Conservation (phyloP, 1,140 invertebrate genomes). For the Zaprionus africanus region DNA sequence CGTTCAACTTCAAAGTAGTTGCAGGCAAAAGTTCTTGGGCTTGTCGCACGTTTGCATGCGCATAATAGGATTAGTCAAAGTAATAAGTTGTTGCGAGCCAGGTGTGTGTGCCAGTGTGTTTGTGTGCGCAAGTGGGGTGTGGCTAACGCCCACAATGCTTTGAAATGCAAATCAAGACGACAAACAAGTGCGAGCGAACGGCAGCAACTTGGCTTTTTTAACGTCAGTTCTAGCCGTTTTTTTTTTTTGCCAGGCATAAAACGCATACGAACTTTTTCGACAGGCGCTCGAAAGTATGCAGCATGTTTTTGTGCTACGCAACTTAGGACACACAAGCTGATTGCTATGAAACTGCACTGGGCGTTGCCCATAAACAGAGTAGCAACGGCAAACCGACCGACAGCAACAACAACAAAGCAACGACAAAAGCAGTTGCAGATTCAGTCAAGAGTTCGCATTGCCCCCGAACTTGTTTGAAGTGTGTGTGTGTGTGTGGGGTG, state of each 20-base stretch:
- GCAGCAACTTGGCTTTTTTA: slow-evolving; percentile 2
- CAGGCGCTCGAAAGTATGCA: slow-evolving; percentile 74
- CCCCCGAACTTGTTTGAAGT: slow-evolving; percentile 9
- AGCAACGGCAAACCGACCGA: slow-evolving; percentile 21
- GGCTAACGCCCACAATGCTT: slow-evolving; percentile 39
- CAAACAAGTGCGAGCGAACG: slow-evolving; percentile 30
- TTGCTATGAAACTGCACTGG: slow-evolving; percentile 21
- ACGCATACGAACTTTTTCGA: slow-evolving; percentile 48
- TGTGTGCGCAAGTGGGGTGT: slow-evolving; percentile 1
- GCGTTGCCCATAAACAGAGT: slow-evolving; percentile 48
- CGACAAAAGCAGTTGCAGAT: slow-evolving; percentile 27
- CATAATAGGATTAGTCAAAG: slow-evolving; percentile 81
- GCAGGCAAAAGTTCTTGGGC: slow-evolving; percentile 61
- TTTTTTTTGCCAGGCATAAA: not conserved
- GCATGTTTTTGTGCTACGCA: slow-evolving; percentile 60
- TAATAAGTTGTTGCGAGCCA: slow-evolving; percentile 74
- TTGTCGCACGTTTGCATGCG: slow-evolving; percentile 79
- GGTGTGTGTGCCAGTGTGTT: slow-evolving; percentile 12
- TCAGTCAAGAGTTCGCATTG: slow-evolving; percentile 28
- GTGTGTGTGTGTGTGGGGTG: slow-evolving; percentile 9
- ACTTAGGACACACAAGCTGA: slow-evolving; percentile 36
- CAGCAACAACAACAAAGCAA: slow-evolving; percentile 21
- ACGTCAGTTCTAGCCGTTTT: no score
- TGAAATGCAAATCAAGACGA: slow-evolving; percentile 74
- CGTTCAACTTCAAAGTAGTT: slow-evolving; percentile 78